These are phyloP conservation scores for Drosophila elegans DNA, from an alignment of 1,140 invertebrate species.

Conservation along the genomic window DNA sequence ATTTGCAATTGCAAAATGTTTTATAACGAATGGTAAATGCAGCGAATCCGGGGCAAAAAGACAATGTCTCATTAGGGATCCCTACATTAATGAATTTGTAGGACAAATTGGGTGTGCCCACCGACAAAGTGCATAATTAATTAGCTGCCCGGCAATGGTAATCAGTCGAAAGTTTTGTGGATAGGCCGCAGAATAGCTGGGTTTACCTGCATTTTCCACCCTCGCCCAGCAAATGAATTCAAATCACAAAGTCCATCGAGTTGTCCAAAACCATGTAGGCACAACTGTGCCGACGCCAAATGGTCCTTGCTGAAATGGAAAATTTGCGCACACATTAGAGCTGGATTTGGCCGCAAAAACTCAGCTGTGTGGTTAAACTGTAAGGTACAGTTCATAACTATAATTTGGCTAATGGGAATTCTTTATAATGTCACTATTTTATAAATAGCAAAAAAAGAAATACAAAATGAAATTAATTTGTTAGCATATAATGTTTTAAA, in stretches of 20 bases:
- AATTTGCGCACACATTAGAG: conserved; percentile 45
- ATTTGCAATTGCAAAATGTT: conserved; percentile 58
- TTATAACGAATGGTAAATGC: conserved; percentile 5
- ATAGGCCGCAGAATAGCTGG: conserved; percentile 27
- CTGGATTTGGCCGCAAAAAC: conserved; percentile 14
- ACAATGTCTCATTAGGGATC: conserved; percentile 66
- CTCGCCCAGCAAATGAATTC: conserved; percentile 31
- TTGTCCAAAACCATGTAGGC: conserved; percentile 79
- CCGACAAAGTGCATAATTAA: conserved; percentile 75
- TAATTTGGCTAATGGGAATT: background rate
- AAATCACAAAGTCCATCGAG: conserved; percentile 81
- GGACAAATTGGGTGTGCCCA: conserved; percentile 27
- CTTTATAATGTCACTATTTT: no score
- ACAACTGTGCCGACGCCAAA: conserved; percentile 77
- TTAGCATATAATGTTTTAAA: no score
- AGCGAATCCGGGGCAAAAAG: conserved; percentile 12
- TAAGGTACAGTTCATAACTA: conserved; percentile 9
- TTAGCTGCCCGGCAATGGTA: conserved; percentile 32
- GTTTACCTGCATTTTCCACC: conserved; percentile 57
- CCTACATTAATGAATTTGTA: conserved; percentile 70
- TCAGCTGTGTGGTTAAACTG: background rate
- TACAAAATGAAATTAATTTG: no score
- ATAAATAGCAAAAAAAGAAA: no score
- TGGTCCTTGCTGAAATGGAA: conserved; percentile 59
- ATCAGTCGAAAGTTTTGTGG: conserved; percentile 50